These are phyloP conservation scores for Dolichomitus sp. DNA, from an alignment of 2,888 invertebrate species.

Conservation along the genomic window DNA sequence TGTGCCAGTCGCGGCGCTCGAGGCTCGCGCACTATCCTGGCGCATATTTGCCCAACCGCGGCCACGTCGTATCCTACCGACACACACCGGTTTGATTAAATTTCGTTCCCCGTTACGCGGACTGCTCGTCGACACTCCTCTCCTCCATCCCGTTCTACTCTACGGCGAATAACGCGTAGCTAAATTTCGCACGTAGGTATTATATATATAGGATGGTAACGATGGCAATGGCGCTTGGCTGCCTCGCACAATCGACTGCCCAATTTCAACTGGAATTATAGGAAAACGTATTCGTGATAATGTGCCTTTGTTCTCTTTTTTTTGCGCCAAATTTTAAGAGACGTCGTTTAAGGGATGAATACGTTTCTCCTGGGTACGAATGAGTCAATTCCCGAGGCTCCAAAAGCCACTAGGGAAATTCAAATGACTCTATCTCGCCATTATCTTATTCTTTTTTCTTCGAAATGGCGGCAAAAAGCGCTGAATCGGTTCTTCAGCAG, in stretches of 20 bases:
- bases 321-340: slow-evolving; percentile 17
- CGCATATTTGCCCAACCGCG: slow-evolving; percentile 78
- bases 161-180: slow-evolving; percentile 61
- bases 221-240: slow-evolving; percentile 43
- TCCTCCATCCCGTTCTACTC: slow-evolving; percentile 45
- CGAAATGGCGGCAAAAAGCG: slow-evolving; percentile 12
- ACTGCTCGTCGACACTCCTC: slow-evolving; percentile 71
- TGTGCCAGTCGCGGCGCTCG: slow-evolving; percentile 51
- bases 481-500: slow-evolving; percentile 60
- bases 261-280: slow-evolving; percentile 49
- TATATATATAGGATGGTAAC: slow-evolving; percentile 44
- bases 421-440: slow-evolving; percentile 38
- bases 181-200: slow-evolving; percentile 59
- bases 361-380: slow-evolving; percentile 9
- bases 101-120: slow-evolving; percentile 77
- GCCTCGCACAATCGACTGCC: slow-evolving; percentile 43
- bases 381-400: slow-evolving; percentile 36
- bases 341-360: slow-evolving; percentile 33
- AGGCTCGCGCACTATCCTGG: slow-evolving; percentile 67
- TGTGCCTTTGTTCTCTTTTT: slow-evolving; percentile 12
- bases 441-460: slow-evolving; percentile 22
- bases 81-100: slow-evolving; percentile 81
- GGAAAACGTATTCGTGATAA: slow-evolving; percentile 44
- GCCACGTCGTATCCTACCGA: slow-evolving; percentile 74
- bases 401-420: slow-evolving; percentile 40